These are phyloP conservation scores for Exephanes ischioxanthus DNA, from an alignment of 2,888 invertebrate genomes.

Conservation along the genomic window DNA sequence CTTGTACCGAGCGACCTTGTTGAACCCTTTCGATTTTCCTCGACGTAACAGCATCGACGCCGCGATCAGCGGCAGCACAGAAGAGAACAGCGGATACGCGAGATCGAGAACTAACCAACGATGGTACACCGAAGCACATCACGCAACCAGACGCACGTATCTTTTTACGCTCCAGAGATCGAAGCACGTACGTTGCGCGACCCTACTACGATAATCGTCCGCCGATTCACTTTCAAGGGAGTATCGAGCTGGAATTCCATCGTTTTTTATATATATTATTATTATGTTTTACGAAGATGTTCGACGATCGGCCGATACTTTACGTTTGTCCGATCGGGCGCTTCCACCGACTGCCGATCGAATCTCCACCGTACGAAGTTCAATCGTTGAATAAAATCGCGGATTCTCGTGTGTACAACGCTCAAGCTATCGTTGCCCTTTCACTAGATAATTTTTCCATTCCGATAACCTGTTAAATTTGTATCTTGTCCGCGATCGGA, in stretches of 20 bases:
- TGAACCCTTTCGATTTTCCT: conserved; percentile 28
- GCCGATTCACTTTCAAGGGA: conserved; percentile 47
- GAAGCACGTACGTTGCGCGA: conserved; percentile 20
- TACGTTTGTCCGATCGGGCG: neutral
- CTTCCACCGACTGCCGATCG: conserved; percentile 13
- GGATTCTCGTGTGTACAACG: neutral
- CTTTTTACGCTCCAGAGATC: conserved; percentile 35
- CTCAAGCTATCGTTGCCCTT: no score
- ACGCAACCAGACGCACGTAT: conserved; percentile 47
- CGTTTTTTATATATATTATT: neutral
- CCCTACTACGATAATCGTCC: conserved; percentile 21
- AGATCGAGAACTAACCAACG: conserved; percentile 5
- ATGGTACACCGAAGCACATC: conserved; percentile 47
- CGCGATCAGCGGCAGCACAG: neutral
- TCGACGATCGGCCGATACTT: neutral
- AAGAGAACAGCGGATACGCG: neutral
- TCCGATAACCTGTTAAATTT: neutral
- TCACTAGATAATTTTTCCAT: neutral
- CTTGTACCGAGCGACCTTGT: neutral
- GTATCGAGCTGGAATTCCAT: conserved; percentile 10
- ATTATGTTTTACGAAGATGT: neutral
- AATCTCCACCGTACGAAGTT: neutral
- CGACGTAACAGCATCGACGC: conserved; percentile 6
- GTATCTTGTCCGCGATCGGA: neutral
- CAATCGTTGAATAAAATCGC: neutral